These are phyloP conservation scores for Aelia acuminata DNA, from an alignment of 2,888 invertebrate species.

Conservation along the genomic window DNA sequence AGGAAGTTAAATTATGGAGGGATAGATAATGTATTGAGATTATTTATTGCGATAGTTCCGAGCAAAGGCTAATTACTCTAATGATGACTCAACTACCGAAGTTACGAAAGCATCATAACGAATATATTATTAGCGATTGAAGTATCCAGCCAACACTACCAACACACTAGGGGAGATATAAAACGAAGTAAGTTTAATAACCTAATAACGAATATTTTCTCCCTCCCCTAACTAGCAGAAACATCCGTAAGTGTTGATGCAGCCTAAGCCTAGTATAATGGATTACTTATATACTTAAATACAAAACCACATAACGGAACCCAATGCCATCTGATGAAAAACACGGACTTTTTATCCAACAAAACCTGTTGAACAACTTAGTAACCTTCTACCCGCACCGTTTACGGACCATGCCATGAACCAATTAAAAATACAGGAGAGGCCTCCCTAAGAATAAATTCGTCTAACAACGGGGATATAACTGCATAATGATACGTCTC, in stretches of 20 bases:
- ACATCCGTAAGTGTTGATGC: not conserved
- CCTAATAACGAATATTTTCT: not conserved
- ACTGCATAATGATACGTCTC: not conserved
- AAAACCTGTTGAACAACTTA: constrained; percentile 44
- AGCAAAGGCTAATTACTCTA: not conserved
- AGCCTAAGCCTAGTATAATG: not conserved
- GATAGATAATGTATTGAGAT: not conserved
- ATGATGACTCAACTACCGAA: not conserved
- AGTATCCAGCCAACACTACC: not conserved
- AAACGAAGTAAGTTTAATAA: not conserved
- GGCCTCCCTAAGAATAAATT: not conserved
- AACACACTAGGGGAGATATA: not conserved
- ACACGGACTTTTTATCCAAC: not conserved
- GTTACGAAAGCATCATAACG: not conserved
- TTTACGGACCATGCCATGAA: constrained; percentile 23
- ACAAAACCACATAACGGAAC: constrained; percentile 43
- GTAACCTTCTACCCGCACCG: constrained; percentile 22
- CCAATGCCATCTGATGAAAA: constrained; percentile 41
- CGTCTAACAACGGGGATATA: not conserved
- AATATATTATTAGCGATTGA: not conserved
- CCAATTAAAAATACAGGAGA: constrained; percentile 7
- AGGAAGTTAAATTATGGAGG: not conserved
- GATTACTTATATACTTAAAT: not conserved
- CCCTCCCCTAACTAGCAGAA: no score
- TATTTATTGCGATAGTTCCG: not conserved